Evolutionary conservation across 2,797 vertebrate species (phyloP), one percentile per base, ranked within the genome.

Genomic region (Chanos chanos): DNA sequence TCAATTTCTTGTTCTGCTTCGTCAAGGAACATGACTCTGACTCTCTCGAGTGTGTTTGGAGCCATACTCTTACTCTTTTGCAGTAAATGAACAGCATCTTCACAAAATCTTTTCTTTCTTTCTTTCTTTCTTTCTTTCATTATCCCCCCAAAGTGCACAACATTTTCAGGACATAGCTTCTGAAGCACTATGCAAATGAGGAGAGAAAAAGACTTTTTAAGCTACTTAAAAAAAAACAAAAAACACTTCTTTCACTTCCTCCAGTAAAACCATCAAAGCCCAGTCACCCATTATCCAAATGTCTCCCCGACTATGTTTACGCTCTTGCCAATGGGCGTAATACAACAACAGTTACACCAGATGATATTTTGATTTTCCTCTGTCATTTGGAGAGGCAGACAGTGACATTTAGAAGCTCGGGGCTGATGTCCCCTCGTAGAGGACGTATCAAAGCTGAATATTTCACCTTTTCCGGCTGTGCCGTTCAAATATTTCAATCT

Each of bases 351-450:
- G 21, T n/a, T n/a, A n/a, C n/a, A n/a, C n/a, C 21, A 34, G 28
- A 49, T 60, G 25, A 61, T 51, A 67, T 56, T 64, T 61, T 24
- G 45, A 52, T 50, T 50, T 45, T 21, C 15, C 60, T 61, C 24
- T 47, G 8, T 62, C 24, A 7, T 44, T 64, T 47, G 65, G 24
- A 65, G 64, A 18, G 19, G 19, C 25, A 34, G 52, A 44, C 8
- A 39, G 58, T 54, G 48, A 40, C 60, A 61, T 68, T 61, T 47
- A 41, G 10, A 7, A 3, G 24, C 9, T 16, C 5, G 7, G 27
- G 3, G 13, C 41, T 43, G 48, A 13, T 9, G n/a, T 28, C 53
- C n/a, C 18, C 63, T 54, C 28, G 34, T 27, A 44, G 27, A 5
- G 7, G 52, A 8, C 7, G 16, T 37, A 67, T 43, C 18, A 59